Conservation (phyloP, 2,888 invertebrate genomes). For the Heliconius hortense region DNA sequence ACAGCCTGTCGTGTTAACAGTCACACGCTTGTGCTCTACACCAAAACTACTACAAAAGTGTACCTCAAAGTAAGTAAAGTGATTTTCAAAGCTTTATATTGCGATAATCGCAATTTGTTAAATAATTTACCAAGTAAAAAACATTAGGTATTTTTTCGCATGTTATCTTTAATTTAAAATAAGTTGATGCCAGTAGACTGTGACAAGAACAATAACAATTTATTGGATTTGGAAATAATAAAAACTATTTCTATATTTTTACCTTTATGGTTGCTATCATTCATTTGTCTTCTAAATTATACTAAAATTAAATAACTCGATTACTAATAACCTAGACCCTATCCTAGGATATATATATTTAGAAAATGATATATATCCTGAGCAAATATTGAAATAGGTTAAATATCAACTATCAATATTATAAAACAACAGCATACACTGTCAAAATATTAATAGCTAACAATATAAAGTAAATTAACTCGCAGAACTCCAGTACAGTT, state of each 20-base stretch:
- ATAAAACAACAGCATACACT: background rate
- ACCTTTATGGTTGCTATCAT: too few species aligned
- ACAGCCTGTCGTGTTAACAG: too few species aligned
- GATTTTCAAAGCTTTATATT: background rate
- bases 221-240: background rate
- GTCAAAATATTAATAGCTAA: constrained; percentile 24
- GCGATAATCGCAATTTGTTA: background rate
- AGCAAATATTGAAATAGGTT: background rate
- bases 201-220: background rate
- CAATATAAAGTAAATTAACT: constrained; percentile 28
- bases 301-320: too few species aligned
- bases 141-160: too few species aligned
- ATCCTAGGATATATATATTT: too few species aligned
- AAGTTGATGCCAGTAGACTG: background rate
- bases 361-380: too few species aligned
- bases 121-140: background rate
- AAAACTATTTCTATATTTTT: too few species aligned
- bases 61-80: too few species aligned
- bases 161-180: background rate
- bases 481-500: constrained; percentile 31
- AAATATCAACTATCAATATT: background rate
- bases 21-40: too few species aligned
- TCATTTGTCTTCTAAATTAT: too few species aligned
- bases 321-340: too few species aligned
- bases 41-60: too few species aligned